phyloP scores from a whole-genome alignment of 2,113 vertebrate species.

The Eidolon helvum region DNA sequence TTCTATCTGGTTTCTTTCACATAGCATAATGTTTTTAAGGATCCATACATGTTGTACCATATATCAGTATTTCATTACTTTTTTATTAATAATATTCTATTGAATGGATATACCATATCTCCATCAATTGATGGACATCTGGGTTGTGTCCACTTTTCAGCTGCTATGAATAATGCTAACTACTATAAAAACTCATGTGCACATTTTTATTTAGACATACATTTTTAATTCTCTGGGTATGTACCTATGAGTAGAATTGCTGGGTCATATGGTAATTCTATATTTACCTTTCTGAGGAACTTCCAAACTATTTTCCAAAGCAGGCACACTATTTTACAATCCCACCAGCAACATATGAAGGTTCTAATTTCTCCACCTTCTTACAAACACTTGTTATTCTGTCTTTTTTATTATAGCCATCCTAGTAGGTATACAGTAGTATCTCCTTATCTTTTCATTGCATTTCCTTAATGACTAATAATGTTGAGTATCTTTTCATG shows the following conservation, averaged over 20 bases:
- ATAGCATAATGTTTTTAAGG: background rate
- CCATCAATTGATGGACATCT: background rate
- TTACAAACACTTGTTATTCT: background rate
- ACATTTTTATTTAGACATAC: background rate
- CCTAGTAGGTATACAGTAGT: background rate
- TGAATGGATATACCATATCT: background rate
- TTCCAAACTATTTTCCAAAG: slow-evolving; percentile 19
- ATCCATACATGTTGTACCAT: background rate
- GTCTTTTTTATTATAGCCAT: background rate
- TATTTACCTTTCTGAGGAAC: background rate
- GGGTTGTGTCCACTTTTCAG: background rate
- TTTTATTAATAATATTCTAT: background rate
- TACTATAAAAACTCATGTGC: background rate
- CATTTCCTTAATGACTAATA: slow-evolving; percentile 1
- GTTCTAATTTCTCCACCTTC: background rate
- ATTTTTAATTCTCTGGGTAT: background rate
- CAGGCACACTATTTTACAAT: background rate
- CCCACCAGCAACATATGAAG: background rate
- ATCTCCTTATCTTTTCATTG: background rate
- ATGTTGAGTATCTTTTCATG: background rate
- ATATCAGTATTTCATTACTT: background rate
- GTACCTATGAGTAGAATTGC: background rate
- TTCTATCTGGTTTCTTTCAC: background rate
- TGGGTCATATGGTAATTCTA: background rate
- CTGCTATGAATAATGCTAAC: background rate